A percentile compares a stretch with the other conserved stretches of the same genome.
These are phyloP conservation scores for Lepidocyrtoides sp. DNA, from an alignment of 2,888 invertebrate species.

Conservation along the genomic window DNA sequence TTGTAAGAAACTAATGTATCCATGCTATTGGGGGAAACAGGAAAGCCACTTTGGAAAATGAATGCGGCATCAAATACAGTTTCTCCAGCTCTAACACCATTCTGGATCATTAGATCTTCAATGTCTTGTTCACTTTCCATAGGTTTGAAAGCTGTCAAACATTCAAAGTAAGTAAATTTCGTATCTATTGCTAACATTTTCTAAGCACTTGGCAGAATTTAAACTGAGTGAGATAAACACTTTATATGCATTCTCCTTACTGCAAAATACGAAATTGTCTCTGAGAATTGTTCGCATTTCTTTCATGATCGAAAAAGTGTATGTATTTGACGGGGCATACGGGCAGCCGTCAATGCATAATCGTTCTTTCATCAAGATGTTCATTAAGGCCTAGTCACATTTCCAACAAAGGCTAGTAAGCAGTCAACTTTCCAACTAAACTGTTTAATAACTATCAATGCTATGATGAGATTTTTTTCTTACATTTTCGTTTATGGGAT, in stretches of 20 bases:
- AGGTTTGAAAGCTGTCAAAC: background rate
- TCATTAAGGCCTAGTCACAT: background rate
- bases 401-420: background rate
- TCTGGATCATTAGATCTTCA: background rate
- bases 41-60: background rate
- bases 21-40: background rate
- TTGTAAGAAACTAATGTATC: background rate
- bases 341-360: background rate
- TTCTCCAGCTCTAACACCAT: background rate
- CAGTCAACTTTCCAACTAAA: too few relatives aligned
- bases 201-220: too few relatives aligned
- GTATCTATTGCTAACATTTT: too few relatives aligned
- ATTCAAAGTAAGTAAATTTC: too few relatives aligned
- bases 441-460: background rate
- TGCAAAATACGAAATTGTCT: too few relatives aligned
- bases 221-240: too few relatives aligned
- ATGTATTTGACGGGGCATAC: background rate
- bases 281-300: too few relatives aligned
- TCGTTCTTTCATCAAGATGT: background rate
- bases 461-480: background rate
- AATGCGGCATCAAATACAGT: background rate
- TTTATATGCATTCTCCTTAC: too few relatives aligned
- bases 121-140: background rate
- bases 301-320: background rate
- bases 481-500: background rate